Evolutionary conservation across 2,113 vertebrate species (phyloP).

Genomic region (Tragelaphus scriptus): DNA sequence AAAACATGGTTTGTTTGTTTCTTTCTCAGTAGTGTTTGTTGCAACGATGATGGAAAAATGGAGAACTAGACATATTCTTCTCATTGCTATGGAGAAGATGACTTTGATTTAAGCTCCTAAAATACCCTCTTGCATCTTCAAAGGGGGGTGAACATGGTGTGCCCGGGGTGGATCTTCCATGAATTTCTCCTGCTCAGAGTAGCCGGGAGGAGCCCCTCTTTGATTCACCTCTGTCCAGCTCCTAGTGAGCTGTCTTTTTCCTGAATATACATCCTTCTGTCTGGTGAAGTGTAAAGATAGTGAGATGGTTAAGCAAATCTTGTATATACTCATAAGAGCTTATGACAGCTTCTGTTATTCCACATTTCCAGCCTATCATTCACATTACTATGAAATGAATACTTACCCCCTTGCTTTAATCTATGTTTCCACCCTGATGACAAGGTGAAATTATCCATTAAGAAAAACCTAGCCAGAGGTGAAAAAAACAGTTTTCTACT

Average conservation of each 20-base stretch:
- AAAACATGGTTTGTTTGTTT: no score
- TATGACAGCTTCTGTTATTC: neutral
- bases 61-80: neutral
- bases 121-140: neutral
- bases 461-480: slow-evolving; percentile 54
- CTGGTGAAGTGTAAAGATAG: neutral
- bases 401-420: neutral
- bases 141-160: neutral
- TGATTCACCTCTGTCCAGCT: neutral
- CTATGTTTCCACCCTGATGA: neutral
- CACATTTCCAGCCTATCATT: rapidly evolving
- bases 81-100: neutral
- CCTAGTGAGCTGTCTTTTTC: neutral
- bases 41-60: neutral
- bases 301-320: neutral
- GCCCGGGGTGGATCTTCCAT: neutral
- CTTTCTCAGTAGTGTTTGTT: neutral
- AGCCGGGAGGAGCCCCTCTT: neutral
- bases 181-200: neutral
- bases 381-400: neutral
- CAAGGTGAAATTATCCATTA: slow-evolving; percentile 60
- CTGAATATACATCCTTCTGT: neutral
- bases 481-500: neutral
- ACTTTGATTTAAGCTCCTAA: neutral
- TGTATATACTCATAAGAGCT: neutral